Evolutionary conservation across 1,140 invertebrate species (phyloP).

Genomic region (Sipha flava): DNA sequence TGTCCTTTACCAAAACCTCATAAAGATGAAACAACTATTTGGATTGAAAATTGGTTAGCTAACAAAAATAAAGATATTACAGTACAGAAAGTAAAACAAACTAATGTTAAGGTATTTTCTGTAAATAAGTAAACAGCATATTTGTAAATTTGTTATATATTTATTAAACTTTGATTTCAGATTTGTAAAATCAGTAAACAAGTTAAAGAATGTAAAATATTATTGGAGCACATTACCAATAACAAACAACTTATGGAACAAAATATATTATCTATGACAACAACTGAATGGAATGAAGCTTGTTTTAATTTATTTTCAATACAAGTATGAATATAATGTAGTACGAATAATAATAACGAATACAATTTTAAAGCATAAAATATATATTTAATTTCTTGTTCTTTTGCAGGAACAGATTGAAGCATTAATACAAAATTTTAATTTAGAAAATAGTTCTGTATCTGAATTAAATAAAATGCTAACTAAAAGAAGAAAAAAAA

Average conservation of each 20-base stretch:
- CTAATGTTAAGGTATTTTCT: background rate
- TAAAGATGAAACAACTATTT: background rate
- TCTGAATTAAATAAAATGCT: slow-evolving; percentile 46
- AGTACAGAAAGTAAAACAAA: background rate
- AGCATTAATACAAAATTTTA: slow-evolving; percentile 39
- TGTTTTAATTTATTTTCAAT: background rate
- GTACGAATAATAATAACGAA: no score
- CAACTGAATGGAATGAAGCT: background rate
- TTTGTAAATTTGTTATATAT: background rate
- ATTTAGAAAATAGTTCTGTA: slow-evolving; percentile 42
- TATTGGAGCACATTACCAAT: slow-evolving; percentile 46
- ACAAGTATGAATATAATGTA: no score
- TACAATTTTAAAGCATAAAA: background rate
- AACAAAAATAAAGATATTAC: slow-evolving; percentile 47
- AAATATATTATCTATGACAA: background rate
- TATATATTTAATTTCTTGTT: background rate
- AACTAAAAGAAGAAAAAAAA: slow-evolving; percentile 50
- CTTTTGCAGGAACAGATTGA: background rate
- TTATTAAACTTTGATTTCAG: slow-evolving; percentile 41
- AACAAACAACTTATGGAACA: slow-evolving; percentile 39
- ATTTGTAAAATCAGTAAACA: slow-evolving; percentile 42
- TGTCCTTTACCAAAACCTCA: background rate
- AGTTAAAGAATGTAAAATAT: slow-evolving; percentile 33
- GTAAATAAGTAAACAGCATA: background rate
- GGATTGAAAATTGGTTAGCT: slow-evolving; percentile 22